phyloP scores from a whole-genome alignment of 2,113 vertebrate genomes.

The Pseudolaguvia tuberculata region DNA sequence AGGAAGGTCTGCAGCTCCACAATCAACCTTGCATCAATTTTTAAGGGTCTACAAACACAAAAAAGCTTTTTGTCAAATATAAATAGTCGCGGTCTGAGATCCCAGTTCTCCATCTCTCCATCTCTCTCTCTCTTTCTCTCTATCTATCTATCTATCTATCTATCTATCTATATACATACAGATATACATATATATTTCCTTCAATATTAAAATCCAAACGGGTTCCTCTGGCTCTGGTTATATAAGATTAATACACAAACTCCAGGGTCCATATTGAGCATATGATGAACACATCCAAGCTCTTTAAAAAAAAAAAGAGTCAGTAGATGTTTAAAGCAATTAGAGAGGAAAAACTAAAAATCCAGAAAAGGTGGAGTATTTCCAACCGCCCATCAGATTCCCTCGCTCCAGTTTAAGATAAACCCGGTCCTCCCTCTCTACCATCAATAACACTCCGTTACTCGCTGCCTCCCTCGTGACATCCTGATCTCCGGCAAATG shows the following conservation, averaged over 20 bases:
- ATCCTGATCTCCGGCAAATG: conserved; percentile 97
- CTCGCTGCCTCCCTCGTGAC: conserved; percentile 98
- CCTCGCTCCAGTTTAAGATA: conserved; percentile 97
- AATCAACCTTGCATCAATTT: conserved; percentile 76
- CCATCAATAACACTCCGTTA: conserved; percentile 94
- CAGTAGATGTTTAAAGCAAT: conserved; percentile 65
- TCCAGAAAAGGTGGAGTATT: conserved; percentile 98
- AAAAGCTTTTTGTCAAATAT: conserved; percentile 68
- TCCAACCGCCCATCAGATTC: conserved; percentile 99
- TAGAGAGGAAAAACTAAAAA: conserved; percentile 99
- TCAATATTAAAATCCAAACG: conserved; percentile 81
- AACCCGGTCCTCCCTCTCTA: conserved; percentile 95
- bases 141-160: conserved; percentile 54
- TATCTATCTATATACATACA: no score
- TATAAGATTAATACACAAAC: conserved; percentile 63
- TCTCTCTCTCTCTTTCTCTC: conserved; percentile 62
- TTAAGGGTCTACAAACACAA: conserved; percentile 92
- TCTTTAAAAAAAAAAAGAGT: conserved; percentile 66
- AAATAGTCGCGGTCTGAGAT: conserved; percentile 68
- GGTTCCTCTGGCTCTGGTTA: conserved; percentile 77
- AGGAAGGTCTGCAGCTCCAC: conserved; percentile 77
- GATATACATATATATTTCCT: conserved; percentile 66
- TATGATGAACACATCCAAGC: conserved; percentile 56
- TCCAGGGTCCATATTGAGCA: conserved; percentile 14
- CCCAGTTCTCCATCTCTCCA: conserved; percentile 63